These are phyloP conservation scores for Ctenoplectra terminalis DNA, from an alignment of 1,140 invertebrate species.

Conservation along the genomic window DNA sequence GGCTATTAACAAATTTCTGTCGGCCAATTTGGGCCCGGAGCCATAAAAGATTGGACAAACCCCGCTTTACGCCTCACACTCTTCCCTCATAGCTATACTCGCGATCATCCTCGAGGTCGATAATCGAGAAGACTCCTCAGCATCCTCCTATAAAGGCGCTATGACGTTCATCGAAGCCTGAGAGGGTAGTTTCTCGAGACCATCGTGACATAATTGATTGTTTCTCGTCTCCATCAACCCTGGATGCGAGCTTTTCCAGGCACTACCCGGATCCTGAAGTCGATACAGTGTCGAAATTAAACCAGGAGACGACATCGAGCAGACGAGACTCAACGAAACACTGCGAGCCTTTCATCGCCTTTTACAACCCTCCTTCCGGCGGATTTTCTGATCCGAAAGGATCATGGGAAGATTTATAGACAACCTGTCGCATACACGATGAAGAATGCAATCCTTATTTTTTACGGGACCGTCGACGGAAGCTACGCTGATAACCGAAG, in stretches of 20 bases:
- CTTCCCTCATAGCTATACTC: not conserved
- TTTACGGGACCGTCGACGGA: no score
- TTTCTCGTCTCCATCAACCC: conserved; percentile 34
- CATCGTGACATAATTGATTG: conserved; percentile 37
- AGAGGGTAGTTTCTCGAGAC: conserved; percentile 28
- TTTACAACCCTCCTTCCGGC: not conserved
- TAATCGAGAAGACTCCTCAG: conserved; percentile 18
- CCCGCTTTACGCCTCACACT: no score
- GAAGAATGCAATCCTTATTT: conserved; percentile 12
- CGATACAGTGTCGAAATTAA: conserved; percentile 43
- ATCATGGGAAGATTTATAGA: conserved; percentile 26
- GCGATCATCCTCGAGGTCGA: not conserved
- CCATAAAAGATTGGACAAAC: no score
- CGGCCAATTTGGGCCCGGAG: no score
- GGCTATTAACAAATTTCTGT: no score
- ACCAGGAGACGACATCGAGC: not conserved
- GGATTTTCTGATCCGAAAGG: not conserved
- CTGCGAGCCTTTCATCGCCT: not conserved
- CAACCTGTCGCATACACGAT: conserved; percentile 27
- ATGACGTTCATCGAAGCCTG: conserved; percentile 19
- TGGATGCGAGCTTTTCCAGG: not conserved
- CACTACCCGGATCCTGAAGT: not conserved
- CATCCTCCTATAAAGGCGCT: not conserved
- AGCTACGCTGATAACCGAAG: no score
- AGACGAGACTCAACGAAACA: not conserved